phyloP scores from a whole-genome alignment of 2,888 invertebrate species.

The Aporophyla nigra region DNA sequence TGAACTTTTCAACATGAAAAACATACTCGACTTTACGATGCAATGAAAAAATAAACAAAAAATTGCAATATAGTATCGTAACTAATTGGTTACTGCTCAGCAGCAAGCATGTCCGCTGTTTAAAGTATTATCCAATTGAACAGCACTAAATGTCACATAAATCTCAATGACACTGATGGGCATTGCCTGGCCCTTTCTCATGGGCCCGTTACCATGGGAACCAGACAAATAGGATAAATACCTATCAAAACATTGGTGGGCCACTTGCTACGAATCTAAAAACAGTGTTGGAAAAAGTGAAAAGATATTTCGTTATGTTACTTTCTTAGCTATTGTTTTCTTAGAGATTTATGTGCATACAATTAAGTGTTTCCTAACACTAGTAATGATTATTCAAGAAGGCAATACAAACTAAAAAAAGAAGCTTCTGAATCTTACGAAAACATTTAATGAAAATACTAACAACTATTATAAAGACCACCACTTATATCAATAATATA shows the following conservation, averaged over 20 bases:
- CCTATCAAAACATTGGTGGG: conserved; percentile 33
- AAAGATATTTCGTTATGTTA: conserved; percentile 10
- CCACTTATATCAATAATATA: conserved; percentile 39
- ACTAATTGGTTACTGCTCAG: conserved; percentile 51
- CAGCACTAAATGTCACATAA: conserved; percentile 69
- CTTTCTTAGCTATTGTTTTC: conserved; percentile 30
- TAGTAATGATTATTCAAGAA: conserved; percentile 22
- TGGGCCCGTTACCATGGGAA: conserved; percentile 66
- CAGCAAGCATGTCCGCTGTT: conserved; percentile 58
- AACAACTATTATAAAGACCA: background rate
- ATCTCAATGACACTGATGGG: conserved; percentile 75
- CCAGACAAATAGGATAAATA: conserved; percentile 63
- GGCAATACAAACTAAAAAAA: background rate
- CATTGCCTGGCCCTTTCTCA: conserved; percentile 68
- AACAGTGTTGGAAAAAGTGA: conserved; percentile 2
- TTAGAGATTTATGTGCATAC: conserved; percentile 27
- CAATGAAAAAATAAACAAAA: conserved; percentile 33
- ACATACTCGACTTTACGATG: background rate
- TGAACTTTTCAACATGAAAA: conserved; percentile 5
- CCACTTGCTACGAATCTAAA: conserved; percentile 14
- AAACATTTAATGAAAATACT: conserved; percentile 8
- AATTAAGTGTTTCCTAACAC: conserved; percentile 13
- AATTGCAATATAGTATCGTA: conserved; percentile 45
- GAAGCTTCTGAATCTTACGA: background rate
- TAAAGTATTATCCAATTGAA: conserved; percentile 67